Conservation (phyloP, 2,797 vertebrate genomes). For the Karalla daura region DNA sequence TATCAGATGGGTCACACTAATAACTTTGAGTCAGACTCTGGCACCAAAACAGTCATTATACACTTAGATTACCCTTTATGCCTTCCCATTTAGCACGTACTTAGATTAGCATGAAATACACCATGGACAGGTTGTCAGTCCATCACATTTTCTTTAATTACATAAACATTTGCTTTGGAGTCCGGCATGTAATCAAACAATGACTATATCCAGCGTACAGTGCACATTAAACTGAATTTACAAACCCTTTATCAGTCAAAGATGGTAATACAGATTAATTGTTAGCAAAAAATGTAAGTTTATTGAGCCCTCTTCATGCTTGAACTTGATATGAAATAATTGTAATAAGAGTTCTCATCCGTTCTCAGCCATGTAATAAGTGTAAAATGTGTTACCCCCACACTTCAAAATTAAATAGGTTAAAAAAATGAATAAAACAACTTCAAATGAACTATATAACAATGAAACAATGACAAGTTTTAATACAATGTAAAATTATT, state of each 20-base stretch:
- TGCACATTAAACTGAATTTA: neutral
- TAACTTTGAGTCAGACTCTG: neutral
- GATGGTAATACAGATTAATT: slow-evolving; percentile 1
- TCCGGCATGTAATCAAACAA: no score
- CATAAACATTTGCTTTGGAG: no score
- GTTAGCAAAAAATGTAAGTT: neutral
- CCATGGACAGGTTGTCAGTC: no score
- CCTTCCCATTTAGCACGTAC: no score
- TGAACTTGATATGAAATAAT: neutral
- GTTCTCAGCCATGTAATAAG: neutral
- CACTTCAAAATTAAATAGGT: neutral
- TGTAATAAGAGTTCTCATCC: neutral
- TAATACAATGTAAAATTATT: neutral
- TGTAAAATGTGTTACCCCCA: neutral
- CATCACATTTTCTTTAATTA: neutral
- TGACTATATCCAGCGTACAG: no score
- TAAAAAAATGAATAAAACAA: neutral
- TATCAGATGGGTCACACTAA: neutral
- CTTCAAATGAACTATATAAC: neutral
- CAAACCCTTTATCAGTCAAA: neutral
- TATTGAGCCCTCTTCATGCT: slow-evolving; percentile 15
- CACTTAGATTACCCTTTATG: no score
- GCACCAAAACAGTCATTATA: neutral
- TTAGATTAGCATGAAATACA: no score
- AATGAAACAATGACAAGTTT: neutral